These are phyloP conservation scores for Lethrus apterus DNA, from an alignment of 1,140 invertebrate genomes.

Conservation along the genomic window DNA sequence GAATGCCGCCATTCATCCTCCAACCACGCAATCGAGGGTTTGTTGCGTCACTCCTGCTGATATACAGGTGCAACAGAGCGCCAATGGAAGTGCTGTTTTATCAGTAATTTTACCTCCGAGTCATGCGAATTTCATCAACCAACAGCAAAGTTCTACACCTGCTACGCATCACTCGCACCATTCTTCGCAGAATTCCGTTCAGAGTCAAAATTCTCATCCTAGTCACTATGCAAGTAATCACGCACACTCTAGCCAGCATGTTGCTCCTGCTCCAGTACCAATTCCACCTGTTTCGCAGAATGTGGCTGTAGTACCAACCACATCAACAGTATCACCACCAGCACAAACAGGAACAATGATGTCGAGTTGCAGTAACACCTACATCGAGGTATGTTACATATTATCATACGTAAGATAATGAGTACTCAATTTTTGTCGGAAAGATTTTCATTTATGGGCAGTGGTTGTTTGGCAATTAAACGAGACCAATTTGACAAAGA, in stretches of 20 bases:
- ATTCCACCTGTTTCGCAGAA: slow-evolving; percentile 36
- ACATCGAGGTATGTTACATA: slow-evolving; percentile 52
- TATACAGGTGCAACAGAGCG: slow-evolving; percentile 54
- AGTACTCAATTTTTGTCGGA: too few species aligned
- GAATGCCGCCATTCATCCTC: slow-evolving; percentile 33
- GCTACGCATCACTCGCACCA: slow-evolving; percentile 30
- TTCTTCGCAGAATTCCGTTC: slow-evolving; percentile 28
- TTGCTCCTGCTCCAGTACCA: slow-evolving; percentile 14
- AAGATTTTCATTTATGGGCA: too few species aligned
- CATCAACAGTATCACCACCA: slow-evolving; percentile 32
- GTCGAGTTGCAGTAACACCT: slow-evolving; percentile 54
- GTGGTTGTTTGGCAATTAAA: too few species aligned
- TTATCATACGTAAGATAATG: too few species aligned
- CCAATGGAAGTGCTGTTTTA: slow-evolving; percentile 62
- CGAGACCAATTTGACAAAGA: too few species aligned
- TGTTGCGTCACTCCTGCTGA: slow-evolving; percentile 43
- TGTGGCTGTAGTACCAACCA: slow-evolving; percentile 22
- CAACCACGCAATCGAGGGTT: slow-evolving; percentile 38
- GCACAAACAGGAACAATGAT: slow-evolving; percentile 46
- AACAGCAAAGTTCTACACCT: slow-evolving; percentile 28
- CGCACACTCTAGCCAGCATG: slow-evolving; percentile 1
- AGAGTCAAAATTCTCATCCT: slow-evolving; percentile 28
- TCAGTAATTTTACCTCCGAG: slow-evolving; percentile 71
- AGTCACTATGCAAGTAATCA: slow-evolving; percentile 25
- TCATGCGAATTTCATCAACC: slow-evolving; percentile 39